Evolutionary conservation across 2,888 invertebrate genomes (phyloP), one percentile per base, ranked within the genome.

Genomic region (Tenthredo amoena): DNA sequence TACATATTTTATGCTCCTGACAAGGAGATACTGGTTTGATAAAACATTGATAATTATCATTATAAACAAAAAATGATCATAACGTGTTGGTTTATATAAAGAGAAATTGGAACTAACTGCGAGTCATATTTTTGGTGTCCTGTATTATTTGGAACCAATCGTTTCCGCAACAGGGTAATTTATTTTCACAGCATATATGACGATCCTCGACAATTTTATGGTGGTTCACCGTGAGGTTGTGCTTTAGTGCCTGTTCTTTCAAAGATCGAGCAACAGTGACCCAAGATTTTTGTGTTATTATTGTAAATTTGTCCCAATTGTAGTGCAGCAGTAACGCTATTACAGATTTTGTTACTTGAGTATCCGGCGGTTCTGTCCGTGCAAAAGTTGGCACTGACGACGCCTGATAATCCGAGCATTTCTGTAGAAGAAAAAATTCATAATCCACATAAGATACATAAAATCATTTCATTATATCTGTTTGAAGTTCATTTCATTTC

Each of bases 271-370:
- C 98, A 34, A 99, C 98, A 1, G 96, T 97, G 89, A 95, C 95
- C 97, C 97, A 98, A 5, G 96, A 95, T 90, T 97, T 96, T 92
- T 98, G 98, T 90, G 97, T 96, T 76, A 98, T 95, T 87, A 99
- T 97, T 34, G 98, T 97, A 94, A 99, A 99, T 93, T 98, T 98
- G 89, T 96, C 96, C 99, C 99, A 99, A 90, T 97, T 96, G 94
- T 98, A 99, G 94, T 99, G 97, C 85, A 96, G 95, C 90, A 99
- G 94, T 86, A 99, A 95, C 0, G 99, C 97, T 93, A 99, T 96
- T 90, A 99, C 97, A 76, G 99, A 99, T 94, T 99, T 98, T 86
- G 98, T 98, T 87, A 99, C 98, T 96, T 98, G 99, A 68, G 97
- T 98, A 91, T 99, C 98, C 65, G 98, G 98, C 40, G 99, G 99